Conservation (phyloP, 1,140 invertebrate genomes). For the Paraescarpia echinospica region DNA sequence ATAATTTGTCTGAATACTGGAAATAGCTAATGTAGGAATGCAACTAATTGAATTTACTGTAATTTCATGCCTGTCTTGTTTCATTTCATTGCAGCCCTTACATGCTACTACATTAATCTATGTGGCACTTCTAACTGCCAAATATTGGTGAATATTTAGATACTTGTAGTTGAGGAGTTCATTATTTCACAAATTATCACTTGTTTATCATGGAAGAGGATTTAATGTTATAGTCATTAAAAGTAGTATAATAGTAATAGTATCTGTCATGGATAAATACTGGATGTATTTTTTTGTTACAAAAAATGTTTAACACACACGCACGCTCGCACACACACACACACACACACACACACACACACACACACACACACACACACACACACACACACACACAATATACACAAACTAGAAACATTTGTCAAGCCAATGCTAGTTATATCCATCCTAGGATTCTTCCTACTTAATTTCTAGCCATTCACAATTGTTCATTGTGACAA, state of each 20-base stretch:
- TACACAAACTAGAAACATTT: not conserved
- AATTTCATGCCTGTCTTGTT: not conserved
- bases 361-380: too few relatives aligned
- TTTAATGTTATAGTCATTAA: too few relatives aligned
- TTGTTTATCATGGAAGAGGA: not conserved
- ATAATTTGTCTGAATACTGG: slow-evolving; percentile 30
- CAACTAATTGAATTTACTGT: not conserved
- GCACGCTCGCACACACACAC: too few relatives aligned
- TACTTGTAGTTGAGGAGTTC: not conserved
- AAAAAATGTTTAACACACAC: too few relatives aligned
- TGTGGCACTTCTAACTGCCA: not conserved
- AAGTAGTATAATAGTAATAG: too few relatives aligned
- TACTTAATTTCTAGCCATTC: too few relatives aligned
- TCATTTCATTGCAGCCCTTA: not conserved
- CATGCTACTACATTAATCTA: not conserved
- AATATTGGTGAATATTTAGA: not conserved
- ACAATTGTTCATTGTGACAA: not conserved
- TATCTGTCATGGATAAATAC: not conserved
- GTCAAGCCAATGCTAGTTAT: not conserved
- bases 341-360: too few relatives aligned
- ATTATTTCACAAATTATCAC: not conserved
- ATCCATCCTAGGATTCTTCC: not conserved
- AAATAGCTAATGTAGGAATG: not conserved
- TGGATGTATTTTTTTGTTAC: too few relatives aligned
- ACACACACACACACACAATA: not conserved